Base-by-base conservation (phyloP, 2,888 invertebrate genomes). In the Trachelus stipa region DNA sequence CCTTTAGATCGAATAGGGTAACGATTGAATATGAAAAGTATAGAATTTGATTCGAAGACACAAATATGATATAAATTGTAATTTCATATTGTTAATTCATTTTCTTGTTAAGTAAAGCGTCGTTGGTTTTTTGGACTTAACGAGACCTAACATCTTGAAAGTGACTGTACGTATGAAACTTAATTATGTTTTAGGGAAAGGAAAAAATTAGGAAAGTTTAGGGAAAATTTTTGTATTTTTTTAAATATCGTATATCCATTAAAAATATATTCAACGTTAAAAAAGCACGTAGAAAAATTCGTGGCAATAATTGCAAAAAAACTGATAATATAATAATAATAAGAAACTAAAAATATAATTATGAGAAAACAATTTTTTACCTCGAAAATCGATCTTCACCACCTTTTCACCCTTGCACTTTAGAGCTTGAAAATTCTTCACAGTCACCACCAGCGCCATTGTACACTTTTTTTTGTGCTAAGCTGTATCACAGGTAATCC, bases 351-450 rank as follows among this genome's bases (percentile, higher is more conserved):
- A 15, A 40, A 15, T 40, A 0, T 56, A 56, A 56, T 56, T 23
- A 23, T 40, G 40, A 9, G 6, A 23, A 56, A 56, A 23, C 2
- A 23, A 56, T 23, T 23, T 56, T 15, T 93, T 93, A 97, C 97
- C 96, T 93, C 97, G 92, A 89, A 97, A 97, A 83, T 95, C 95
- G 82, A 95, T 92, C 83, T 94, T 94, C 76, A 94, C 95, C 82
- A 94, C 93, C 88, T 95, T 94, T 84, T 95, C 95, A 15, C 93
- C 93, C 88, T 94, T 95, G 87, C 93, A 93, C 91, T 95, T 95
- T 31, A 95, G 92, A 76, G 95, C 92, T 91, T 95, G 95, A 88
- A 96, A 94, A 83, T 95, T 94, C 88, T 94, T 94, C 73, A 96
- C 89, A 87, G 93, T 93, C 31, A 96, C 94, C 15, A 93, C 92